Conservation (phyloP, 2,888 invertebrate species). For the Chesias legatella region DNA sequence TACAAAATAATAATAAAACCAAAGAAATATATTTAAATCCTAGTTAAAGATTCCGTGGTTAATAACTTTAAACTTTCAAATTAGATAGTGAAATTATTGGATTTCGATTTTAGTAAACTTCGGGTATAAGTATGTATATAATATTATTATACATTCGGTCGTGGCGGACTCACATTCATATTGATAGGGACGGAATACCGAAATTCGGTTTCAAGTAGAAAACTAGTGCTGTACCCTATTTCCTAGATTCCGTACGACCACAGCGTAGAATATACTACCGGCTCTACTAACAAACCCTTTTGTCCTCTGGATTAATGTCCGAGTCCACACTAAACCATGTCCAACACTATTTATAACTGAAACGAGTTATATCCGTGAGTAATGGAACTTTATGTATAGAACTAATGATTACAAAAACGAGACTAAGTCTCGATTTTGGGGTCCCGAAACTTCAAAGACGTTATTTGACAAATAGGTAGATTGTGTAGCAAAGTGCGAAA, state of each 20-base stretch:
- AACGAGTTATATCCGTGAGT: constrained; percentile 71
- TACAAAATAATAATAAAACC: no score
- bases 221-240: constrained; percentile 13
- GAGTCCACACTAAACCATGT: constrained; percentile 65
- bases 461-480: no score
- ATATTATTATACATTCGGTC: no score
- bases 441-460: no score
- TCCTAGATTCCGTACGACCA: constrained; percentile 22
- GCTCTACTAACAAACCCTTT: constrained; percentile 77
- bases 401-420: constrained; percentile 15
- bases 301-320: constrained; percentile 62
- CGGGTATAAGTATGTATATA: no score
- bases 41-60: no score
- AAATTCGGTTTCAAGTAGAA: background rate
- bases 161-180: no score
- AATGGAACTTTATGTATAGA: constrained; percentile 66
- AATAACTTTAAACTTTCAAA: no score
- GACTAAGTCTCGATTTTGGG: constrained; percentile 10
- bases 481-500: no score
- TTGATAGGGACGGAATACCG: background rate
- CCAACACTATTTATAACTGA: constrained; percentile 71
- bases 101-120: no score
- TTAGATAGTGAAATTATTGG: no score
- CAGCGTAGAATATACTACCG: constrained; percentile 39
- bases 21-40: no score